Percentiles rank a stretch among this genome's conserved stretches.
Conservation (phyloP, 2,797 vertebrate genomes). For the Gadopsis marmoratus region DNA sequence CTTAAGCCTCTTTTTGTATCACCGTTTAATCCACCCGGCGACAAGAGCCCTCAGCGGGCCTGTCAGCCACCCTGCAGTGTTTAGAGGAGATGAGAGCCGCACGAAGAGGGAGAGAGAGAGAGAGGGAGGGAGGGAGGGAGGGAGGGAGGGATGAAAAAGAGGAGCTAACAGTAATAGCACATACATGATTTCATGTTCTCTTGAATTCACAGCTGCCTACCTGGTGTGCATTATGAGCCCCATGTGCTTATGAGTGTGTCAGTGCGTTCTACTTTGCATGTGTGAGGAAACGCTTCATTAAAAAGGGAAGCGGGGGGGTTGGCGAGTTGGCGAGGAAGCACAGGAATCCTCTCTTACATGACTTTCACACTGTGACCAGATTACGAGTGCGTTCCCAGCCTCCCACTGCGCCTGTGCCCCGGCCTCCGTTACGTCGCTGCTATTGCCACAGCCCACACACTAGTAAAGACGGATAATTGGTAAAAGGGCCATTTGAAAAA, state of each 20-base stretch:
- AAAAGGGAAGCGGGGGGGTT: constrained; percentile 36
- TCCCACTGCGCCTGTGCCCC: constrained; percentile 50
- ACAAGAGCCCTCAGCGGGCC: constrained; percentile 81
- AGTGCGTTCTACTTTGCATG: constrained; percentile 17
- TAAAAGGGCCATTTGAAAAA: constrained; percentile 40
- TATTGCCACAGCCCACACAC: constrained; percentile 38
- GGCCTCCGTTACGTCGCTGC: constrained; percentile 33
- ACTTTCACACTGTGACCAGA: constrained; percentile 75
- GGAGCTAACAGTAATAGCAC: constrained; percentile 15
- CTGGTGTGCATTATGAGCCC: constrained; percentile 25
- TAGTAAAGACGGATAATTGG: constrained; percentile 45
- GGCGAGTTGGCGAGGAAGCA: constrained; percentile 58
- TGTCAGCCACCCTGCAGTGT: constrained; percentile 78
- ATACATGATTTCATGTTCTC: constrained; percentile 35
- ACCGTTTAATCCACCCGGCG: constrained; percentile 79
- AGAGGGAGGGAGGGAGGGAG: neutral
- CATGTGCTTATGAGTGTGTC: constrained; percentile 1
- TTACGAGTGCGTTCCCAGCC: constrained; percentile 73
- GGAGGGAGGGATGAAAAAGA: constrained; percentile 24
- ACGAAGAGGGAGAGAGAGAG: constrained; percentile 14
- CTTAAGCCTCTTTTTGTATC: constrained; percentile 85
- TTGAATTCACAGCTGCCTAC: constrained; percentile 29
- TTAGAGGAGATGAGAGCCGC: constrained; percentile 65
- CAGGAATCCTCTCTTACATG: constrained; percentile 71
- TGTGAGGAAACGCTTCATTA: constrained; percentile 52